Percentiles rank a stretch among this genome's conserved stretches.
phyloP scores from a whole-genome alignment of 2,113 vertebrate genomes.

The Eptesicus fuscus region DNA sequence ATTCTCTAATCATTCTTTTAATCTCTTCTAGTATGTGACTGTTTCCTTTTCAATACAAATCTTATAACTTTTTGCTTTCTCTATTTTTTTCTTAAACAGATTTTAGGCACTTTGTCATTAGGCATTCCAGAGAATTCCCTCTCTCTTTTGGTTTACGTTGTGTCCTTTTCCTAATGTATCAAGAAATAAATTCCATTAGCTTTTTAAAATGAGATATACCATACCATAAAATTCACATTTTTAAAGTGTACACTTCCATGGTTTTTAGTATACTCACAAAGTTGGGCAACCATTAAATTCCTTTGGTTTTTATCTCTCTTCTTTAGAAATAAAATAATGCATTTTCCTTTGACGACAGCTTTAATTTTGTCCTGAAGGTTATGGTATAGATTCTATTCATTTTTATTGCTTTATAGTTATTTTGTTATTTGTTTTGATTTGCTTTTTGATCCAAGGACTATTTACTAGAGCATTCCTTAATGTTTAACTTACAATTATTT shows the following conservation, averaged over 20 bases:
- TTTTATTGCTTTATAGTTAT: constrained; percentile 22
- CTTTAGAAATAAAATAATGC: background rate
- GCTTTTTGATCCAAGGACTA: background rate
- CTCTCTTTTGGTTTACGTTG: background rate
- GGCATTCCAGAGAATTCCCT: background rate
- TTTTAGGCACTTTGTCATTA: constrained; percentile 7
- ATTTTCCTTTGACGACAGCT: background rate
- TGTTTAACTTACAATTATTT: constrained; percentile 19
- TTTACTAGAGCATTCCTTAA: background rate
- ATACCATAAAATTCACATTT: background rate
- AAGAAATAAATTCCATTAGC: background rate
- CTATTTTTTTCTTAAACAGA: constrained; percentile 23
- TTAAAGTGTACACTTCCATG: background rate
- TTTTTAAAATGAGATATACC: background rate
- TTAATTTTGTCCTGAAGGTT: constrained; percentile 13
- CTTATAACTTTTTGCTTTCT: background rate
- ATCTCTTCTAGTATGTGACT: background rate
- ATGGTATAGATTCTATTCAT: background rate
- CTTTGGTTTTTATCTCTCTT: background rate
- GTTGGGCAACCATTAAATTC: background rate
- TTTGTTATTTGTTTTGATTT: constrained; percentile 20
- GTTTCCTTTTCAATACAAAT: background rate
- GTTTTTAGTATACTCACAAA: background rate
- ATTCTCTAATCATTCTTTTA: background rate
- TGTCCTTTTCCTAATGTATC: background rate